A percentile compares a stretch with the other conserved stretches of the same genome.
Conservation (phyloP, 2,888 invertebrate species). For the Parnassius glacialis region DNA sequence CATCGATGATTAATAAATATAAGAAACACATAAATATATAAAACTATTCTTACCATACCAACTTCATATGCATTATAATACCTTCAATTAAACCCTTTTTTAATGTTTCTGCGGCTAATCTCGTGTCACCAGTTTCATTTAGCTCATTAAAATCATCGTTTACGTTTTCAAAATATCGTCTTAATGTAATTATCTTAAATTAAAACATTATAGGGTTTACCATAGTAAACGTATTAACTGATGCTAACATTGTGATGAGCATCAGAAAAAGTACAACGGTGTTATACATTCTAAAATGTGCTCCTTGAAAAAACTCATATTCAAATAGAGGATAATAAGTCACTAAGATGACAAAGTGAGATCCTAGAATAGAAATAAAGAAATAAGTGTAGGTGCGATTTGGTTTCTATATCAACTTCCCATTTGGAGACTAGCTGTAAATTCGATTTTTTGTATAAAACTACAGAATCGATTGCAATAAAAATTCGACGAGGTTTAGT, state of each 20-base stretch:
- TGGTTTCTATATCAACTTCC: not conserved
- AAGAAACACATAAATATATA: too few relatives aligned
- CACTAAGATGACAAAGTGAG: constrained; percentile 63
- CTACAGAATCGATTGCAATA: not conserved
- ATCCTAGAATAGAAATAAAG: constrained; percentile 45
- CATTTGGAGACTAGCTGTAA: too few relatives aligned
- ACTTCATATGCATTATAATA: constrained; percentile 60
- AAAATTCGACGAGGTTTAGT: too few relatives aligned
- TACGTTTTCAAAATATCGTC: constrained; percentile 58
- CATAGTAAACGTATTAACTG: constrained; percentile 57
- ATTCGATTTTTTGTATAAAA: not conserved
- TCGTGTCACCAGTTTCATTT: constrained; percentile 37
- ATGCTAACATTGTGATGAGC: constrained; percentile 64
- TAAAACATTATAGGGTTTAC: constrained; percentile 62
- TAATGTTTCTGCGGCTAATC: constrained; percentile 47
- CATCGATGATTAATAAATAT: too few relatives aligned
- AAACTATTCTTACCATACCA: constrained; percentile 49
- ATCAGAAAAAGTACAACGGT: constrained; percentile 51
- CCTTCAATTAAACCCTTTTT: constrained; percentile 56
- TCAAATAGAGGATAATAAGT: constrained; percentile 62
- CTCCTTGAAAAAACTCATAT: constrained; percentile 51
- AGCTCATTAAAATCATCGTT: constrained; percentile 46
- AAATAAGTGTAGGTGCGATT: not conserved
- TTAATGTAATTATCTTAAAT: constrained; percentile 67
- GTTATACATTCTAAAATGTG: constrained; percentile 43